Conservation (phyloP, 2,113 vertebrate species). For the Tragelaphus imberbis region DNA sequence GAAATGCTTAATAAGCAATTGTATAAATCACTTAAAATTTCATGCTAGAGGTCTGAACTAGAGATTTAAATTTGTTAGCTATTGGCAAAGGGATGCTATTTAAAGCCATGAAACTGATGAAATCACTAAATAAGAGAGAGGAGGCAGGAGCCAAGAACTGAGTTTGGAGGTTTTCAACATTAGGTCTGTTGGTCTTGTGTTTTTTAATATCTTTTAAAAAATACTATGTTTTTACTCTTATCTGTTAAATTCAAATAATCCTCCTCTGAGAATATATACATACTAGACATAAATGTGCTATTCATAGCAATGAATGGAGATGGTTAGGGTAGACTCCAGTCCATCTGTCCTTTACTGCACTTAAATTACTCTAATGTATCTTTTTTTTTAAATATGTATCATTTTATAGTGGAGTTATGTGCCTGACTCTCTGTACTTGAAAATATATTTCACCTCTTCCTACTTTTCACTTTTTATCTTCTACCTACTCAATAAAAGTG, state of each 20-base stretch:
- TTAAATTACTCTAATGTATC: neutral
- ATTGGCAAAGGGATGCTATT: neutral
- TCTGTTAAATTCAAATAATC: neutral
- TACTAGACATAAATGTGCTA: neutral
- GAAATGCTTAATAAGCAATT: neutral
- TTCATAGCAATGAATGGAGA: neutral
- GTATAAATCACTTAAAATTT: neutral
- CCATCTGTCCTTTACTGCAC: neutral
- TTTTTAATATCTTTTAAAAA: neutral
- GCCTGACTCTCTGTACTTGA: neutral
- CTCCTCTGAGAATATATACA: neutral
- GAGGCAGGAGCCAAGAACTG: neutral
- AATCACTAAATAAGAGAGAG: neutral
- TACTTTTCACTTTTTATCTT: neutral
- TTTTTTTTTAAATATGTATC: neutral
- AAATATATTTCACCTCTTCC: neutral
- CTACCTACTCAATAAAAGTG: neutral
- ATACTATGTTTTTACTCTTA: neutral
- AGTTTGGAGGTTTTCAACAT: neutral
- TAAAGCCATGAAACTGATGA: neutral
- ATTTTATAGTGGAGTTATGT: neutral
- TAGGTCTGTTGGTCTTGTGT: neutral
- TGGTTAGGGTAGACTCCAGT: neutral
- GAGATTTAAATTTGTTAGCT: neutral
- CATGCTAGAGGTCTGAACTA: neutral